Percentiles rank a stretch among this genome's conserved stretches.
Evolutionary conservation across 2,888 invertebrate species (phyloP).

Genomic region (Lamproptera curius): DNA sequence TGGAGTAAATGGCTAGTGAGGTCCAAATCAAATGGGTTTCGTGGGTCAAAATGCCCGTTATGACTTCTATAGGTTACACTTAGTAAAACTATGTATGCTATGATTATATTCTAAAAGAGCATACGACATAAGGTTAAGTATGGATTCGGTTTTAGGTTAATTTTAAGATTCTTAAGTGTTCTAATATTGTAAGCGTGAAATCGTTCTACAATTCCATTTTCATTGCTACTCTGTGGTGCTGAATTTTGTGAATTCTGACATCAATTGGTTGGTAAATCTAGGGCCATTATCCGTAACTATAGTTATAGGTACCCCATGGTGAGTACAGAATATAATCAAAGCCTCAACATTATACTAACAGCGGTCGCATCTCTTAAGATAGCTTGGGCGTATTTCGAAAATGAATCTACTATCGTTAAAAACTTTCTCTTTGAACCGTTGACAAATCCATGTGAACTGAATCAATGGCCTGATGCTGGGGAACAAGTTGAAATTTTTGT

Average conservation of each 20-base stretch:
- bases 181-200: background rate
- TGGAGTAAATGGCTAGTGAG: background rate
- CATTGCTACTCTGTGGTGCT: background rate
- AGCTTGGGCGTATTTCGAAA: slow-evolving; percentile 20
- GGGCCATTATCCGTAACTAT: slow-evolving; percentile 14
- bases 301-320: slow-evolving; percentile 12
- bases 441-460: slow-evolving; percentile 15
- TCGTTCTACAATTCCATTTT: background rate
- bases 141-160: background rate
- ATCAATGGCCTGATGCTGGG: slow-evolving; percentile 22
- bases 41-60: background rate
- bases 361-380: slow-evolving; percentile 1
- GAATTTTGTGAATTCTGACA: background rate
- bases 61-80: background rate
- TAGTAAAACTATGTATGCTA: background rate
- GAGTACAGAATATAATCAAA: slow-evolving; percentile 10
- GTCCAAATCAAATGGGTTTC: background rate
- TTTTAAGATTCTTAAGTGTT: background rate
- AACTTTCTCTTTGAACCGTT: slow-evolving; percentile 23
- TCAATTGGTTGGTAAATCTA: slow-evolving; percentile 16
- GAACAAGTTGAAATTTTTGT: slow-evolving; percentile 23
- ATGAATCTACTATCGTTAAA: slow-evolving; percentile 17
- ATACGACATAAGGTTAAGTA: background rate
- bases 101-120: background rate
- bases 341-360: slow-evolving; percentile 11